Percentiles rank a stretch among this genome's conserved stretches.
These are phyloP conservation scores for Malurus cyaneus DNA, from an alignment of 2,113 vertebrate genomes.

Conservation along the genomic window DNA sequence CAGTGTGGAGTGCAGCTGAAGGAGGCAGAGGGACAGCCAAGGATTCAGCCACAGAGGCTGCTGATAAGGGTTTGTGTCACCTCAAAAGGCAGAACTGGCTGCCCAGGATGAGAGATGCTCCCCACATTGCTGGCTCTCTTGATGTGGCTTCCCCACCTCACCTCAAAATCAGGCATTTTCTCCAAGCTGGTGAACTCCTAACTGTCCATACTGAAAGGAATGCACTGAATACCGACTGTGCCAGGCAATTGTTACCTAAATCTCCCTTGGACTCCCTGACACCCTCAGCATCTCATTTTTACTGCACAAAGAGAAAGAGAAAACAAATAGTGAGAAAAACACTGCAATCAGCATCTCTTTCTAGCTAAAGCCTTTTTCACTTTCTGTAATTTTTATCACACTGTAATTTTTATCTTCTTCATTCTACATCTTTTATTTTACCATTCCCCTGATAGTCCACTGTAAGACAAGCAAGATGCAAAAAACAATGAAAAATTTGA, in stretches of 20 bases:
- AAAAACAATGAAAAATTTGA: not conserved
- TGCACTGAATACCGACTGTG: too few relatives aligned
- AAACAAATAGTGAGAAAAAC: not conserved
- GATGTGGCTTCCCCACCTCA: not conserved
- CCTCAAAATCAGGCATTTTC: not conserved
- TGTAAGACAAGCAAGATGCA: not conserved
- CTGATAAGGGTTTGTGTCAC: not conserved
- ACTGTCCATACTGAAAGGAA: not conserved
- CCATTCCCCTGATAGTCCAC: not conserved
- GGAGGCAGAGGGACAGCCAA: not conserved
- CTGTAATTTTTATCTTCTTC: not conserved
- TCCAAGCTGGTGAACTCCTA: not conserved
- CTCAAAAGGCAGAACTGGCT: not conserved
- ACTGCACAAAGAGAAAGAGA: not conserved
- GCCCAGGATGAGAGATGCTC: not conserved
- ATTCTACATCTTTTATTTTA: not conserved
- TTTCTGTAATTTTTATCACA: not conserved
- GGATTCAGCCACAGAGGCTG: accelerated
- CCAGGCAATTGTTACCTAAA: not conserved
- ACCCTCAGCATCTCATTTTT: not conserved
- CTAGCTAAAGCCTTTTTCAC: not conserved
- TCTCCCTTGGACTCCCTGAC: not conserved
- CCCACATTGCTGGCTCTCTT: not conserved
- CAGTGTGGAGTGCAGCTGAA: accelerated
- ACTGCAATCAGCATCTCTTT: not conserved